Base-by-base conservation (phyloP, 92 coral and sea anemone genomes). In the Pocillopora grandis region DNA sequence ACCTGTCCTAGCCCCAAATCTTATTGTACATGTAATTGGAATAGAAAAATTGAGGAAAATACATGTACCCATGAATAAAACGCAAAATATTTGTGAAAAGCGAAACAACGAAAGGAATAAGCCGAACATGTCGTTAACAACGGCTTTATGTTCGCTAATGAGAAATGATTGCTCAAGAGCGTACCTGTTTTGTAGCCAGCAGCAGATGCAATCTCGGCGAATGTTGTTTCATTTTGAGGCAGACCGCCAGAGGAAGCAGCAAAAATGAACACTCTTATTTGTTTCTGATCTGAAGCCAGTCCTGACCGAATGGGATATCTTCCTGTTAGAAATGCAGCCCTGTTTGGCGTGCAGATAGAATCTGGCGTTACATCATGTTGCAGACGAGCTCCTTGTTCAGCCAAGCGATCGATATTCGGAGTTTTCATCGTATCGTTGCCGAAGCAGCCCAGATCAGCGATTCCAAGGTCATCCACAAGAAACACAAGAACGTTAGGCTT, bases 241-340 rank as follows among this genome's bases (percentile, higher is more conserved):
- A 92, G 77, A 35, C 95, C 95, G 6, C 95, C 92, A 14, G 87
- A 79, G 5, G 80, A 66, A 12, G 90, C 87, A 5, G 84, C 78
- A 37, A 82, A 65, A 4, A 73, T 7, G 11, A 89, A 63, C 58
- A 89, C 91, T 62, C 93, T 84, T 18, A 68, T 27, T 69, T 87
- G 71, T 0, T 85, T 86, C 2, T 74, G 58, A 19, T 79, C 64
- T 19, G 95, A 79, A 56, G 91, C 95, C 9, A 92, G 37, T 36
- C 98, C 98, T 52, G 88, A 77, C 21, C 98, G 72, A 58, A 94
- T 79, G 6, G 98, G 91, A 82, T 94, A 94, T 58, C 98, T 80
- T 37, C 98, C 98, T 15, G 98, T 94, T 5, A 92, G 85, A 64
- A 88, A 86, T 2, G 96, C 96, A 12, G 98, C 98, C 58, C 98